Evolutionary conservation across 2,888 invertebrate species (phyloP).

Genomic region (Hofmannophila pseudospretella): DNA sequence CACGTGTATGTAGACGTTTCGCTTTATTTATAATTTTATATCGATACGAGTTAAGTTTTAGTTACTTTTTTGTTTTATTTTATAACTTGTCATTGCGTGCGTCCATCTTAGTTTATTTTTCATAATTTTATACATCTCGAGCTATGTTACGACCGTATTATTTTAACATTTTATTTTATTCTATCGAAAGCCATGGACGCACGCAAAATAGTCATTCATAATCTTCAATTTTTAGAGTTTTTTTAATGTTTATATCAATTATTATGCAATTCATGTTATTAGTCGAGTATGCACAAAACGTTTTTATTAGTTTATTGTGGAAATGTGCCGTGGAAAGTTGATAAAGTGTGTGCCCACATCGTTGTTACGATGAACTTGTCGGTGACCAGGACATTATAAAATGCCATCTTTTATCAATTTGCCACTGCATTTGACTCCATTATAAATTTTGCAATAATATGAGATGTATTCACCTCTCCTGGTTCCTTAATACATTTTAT

Average conservation of each 20-base stretch:
- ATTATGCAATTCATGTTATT: too few species aligned
- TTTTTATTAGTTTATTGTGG: too few species aligned
- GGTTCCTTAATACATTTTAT: neutral
- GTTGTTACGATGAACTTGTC: too few species aligned
- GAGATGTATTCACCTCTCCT: conserved; percentile 9
- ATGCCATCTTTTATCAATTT: too few species aligned
- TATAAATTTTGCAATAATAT: conserved; percentile 11
- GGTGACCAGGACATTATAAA: too few species aligned
- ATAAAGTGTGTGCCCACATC: too few species aligned
- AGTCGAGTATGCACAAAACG: too few species aligned
- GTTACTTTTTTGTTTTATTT: neutral
- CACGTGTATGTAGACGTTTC: too few species aligned
- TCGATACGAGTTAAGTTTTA: neutral
- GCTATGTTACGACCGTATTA: neutral
- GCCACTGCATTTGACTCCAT: neutral
- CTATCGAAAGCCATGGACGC: neutral
- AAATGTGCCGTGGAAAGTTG: too few species aligned
- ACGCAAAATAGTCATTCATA: neutral
- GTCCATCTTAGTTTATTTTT: too few species aligned
- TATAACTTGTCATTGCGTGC: neutral
- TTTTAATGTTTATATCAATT: too few species aligned
- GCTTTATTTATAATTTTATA: conserved; percentile 21
- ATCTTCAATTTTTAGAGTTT: too few species aligned
- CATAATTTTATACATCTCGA: conserved; percentile 15
- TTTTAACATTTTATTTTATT: neutral